Evolutionary conservation across 2,888 invertebrate species (phyloP).

Genomic region (Isoperla grammatica): DNA sequence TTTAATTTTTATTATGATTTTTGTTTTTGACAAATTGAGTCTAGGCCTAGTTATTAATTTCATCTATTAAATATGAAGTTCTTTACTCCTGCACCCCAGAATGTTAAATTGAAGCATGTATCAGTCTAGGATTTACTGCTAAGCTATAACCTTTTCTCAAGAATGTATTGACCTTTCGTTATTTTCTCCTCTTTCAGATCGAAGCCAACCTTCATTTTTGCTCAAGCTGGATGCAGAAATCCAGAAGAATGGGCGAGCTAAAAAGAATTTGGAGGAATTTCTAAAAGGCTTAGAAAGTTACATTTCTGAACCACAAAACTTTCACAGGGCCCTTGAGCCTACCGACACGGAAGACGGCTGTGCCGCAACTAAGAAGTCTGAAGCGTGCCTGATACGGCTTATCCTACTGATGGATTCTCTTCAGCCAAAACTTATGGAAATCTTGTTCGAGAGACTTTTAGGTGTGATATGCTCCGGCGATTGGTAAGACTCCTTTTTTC

Average conservation of each 20-base stretch:
- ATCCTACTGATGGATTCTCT: slow-evolving; percentile 1
- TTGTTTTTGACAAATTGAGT: no score
- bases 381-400: slow-evolving; percentile 5
- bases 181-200: neutral
- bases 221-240: neutral
- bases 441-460: neutral
- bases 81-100: no score
- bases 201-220: neutral
- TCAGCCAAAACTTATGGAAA: neutral
- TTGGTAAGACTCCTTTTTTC: no score
- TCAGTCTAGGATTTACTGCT: no score
- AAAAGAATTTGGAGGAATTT: neutral
- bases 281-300: neutral
- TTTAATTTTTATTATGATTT: no score
- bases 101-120: no score
- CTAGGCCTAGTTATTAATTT: no score
- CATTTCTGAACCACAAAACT: neutral
- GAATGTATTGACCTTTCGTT: no score
- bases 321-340: neutral
- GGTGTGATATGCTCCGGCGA: no score
- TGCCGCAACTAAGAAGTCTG: neutral
- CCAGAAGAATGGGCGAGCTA: neutral
- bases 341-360: neutral
- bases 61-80: no score
- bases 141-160: no score